These are phyloP conservation scores for Pristionchus mayeri DNA, from an alignment of 2,888 invertebrate genomes.

Conservation along the genomic window DNA sequence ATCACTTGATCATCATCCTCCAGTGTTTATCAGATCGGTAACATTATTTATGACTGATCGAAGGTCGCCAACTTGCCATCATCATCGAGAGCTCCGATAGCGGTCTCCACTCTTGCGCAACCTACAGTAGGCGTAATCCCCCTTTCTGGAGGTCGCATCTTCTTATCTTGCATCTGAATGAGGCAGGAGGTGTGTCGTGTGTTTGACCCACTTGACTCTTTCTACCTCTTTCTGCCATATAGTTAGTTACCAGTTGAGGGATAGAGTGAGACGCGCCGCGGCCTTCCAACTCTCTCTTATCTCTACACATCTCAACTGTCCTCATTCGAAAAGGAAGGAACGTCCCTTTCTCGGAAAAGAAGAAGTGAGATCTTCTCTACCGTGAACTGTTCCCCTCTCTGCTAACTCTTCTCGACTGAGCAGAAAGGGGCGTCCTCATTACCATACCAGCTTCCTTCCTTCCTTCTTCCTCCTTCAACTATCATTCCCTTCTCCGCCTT, in stretches of 20 bases:
- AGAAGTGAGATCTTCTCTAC: slow-evolving; percentile 31
- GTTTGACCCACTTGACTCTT: slow-evolving; percentile 44
- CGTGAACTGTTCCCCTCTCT: slow-evolving; percentile 7
- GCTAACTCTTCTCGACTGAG: background rate
- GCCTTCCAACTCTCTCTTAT: slow-evolving; percentile 33
- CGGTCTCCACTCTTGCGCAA: slow-evolving; percentile 2
- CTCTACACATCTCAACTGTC: slow-evolving; percentile 43
- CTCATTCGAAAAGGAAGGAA: slow-evolving; percentile 43
- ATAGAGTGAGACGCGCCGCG: slow-evolving; percentile 38
- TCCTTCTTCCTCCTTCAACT: background rate
- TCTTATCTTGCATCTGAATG: slow-evolving; percentile 34
- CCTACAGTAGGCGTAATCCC: background rate
- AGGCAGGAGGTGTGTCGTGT: no score
- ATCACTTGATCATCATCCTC: background rate
- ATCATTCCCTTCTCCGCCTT: slow-evolving; percentile 40
- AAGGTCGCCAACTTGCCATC: slow-evolving; percentile 41
- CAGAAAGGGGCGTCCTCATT: slow-evolving; percentile 11
- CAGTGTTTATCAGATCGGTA: slow-evolving; percentile 19
- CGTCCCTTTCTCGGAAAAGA: slow-evolving; percentile 13
- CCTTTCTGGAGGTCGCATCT: slow-evolving; percentile 27
- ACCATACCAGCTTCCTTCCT: slow-evolving; percentile 24
- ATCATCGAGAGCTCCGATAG: slow-evolving; percentile 5
- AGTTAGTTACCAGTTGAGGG: slow-evolving; percentile 44
- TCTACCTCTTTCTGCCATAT: slow-evolving; percentile 42
- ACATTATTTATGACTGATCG: slow-evolving; percentile 20